Evolutionary conservation across 2,888 invertebrate species (phyloP).

Genomic region (Leucophenga montana): DNA sequence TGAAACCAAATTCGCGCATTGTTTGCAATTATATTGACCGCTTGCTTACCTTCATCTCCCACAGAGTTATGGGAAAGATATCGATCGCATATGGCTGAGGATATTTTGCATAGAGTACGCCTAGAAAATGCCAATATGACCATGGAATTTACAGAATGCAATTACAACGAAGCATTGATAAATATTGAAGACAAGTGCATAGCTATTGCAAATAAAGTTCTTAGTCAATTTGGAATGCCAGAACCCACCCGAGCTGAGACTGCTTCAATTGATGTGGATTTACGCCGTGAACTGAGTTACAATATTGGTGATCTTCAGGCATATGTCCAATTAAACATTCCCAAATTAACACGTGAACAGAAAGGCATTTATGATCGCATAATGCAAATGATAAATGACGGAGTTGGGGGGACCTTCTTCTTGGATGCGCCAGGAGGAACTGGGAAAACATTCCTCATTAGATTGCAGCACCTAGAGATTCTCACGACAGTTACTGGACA

Average conservation of each 20-base stretch:
- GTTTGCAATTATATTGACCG: slow-evolving; percentile 23
- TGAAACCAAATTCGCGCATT: slow-evolving; percentile 14
- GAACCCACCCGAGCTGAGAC: not conserved
- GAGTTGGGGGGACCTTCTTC: too few species aligned
- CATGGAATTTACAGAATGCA: slow-evolving; percentile 14
- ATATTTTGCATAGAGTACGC: slow-evolving; percentile 20
- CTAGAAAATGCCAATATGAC: not conserved
- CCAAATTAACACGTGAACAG: slow-evolving; percentile 3
- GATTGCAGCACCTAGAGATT: slow-evolving; percentile 16
- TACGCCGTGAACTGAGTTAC: slow-evolving; percentile 1
- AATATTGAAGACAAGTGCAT: slow-evolving; percentile 15
- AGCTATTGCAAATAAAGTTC: slow-evolving; percentile 15
- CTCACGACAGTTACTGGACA: slow-evolving; percentile 3
- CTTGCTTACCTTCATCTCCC: not conserved
- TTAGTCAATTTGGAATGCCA: slow-evolving; percentile 16
- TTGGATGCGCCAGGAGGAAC: not conserved
- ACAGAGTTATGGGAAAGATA: too few species aligned
- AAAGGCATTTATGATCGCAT: slow-evolving; percentile 1
- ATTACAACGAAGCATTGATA: slow-evolving; percentile 21
- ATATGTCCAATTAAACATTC: not conserved
- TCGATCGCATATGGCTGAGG: not conserved
- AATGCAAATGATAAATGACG: not conserved
- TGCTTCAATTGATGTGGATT: not conserved
- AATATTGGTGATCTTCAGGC: not conserved
- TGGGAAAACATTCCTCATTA: not conserved